Conservation (phyloP, 2,797 vertebrate species). For the Pangasius sanitwongsei region DNA sequence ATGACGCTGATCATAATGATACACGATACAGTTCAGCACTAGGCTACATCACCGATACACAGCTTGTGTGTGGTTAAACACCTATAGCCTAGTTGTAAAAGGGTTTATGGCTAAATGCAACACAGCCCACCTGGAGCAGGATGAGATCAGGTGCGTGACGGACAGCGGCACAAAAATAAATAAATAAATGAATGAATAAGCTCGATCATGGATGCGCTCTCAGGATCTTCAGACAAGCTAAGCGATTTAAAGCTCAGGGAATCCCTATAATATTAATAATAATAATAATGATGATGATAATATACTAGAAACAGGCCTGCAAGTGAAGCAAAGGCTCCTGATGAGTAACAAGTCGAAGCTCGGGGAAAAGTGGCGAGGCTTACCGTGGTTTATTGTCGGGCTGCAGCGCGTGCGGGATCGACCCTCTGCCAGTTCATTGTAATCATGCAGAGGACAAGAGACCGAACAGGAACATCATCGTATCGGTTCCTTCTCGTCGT, state of each 20-base stretch:
- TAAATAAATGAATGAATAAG: neutral
- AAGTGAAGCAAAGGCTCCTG: neutral
- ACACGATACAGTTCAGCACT: neutral
- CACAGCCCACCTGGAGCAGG: neutral
- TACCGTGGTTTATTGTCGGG: conserved; percentile 20
- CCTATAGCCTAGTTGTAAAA: neutral
- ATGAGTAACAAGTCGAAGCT: conserved; percentile 14
- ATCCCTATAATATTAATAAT: neutral
- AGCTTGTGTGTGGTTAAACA: neutral
- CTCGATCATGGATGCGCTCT: neutral
- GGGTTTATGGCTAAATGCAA: neutral
- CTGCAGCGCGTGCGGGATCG: conserved; percentile 10
- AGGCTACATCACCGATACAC: neutral
- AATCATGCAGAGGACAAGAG: conserved; percentile 7
- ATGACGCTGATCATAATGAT: neutral
- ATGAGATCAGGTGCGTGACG: conserved; percentile 7
- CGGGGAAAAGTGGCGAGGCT: neutral
- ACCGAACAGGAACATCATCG: neutral
- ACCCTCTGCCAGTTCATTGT: conserved; percentile 10
- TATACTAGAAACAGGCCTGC: neutral
- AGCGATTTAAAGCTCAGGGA: neutral
- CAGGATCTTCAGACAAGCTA: neutral
- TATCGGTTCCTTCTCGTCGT: neutral
- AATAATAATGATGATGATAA: neutral
- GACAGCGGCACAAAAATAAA: neutral